These are phyloP conservation scores for Archivesica marissinica DNA, from an alignment of 1,140 invertebrate genomes.

Conservation along the genomic window DNA sequence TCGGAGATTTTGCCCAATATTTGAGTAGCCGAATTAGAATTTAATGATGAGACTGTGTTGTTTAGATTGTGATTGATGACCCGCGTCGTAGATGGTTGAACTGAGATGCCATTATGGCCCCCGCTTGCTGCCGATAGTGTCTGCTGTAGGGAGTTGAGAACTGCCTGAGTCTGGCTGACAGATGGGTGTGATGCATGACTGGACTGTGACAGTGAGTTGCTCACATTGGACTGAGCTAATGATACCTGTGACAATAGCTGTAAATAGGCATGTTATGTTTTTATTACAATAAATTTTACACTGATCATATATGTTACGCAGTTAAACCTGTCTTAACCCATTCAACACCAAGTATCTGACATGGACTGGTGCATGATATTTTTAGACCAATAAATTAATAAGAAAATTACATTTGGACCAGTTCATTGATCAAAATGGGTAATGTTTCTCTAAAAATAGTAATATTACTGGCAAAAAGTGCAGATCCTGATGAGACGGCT, in stretches of 20 bases:
- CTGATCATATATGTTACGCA: no score
- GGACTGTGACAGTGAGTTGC: conserved; percentile 30
- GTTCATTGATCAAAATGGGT: no score
- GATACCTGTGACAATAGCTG: conserved; percentile 59
- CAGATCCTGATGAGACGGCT: no score
- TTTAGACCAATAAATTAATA: no score
- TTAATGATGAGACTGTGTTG: conserved; percentile 10
- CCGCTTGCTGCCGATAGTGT: conserved; percentile 45
- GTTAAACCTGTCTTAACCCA: no score
- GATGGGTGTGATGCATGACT: conserved; percentile 37
- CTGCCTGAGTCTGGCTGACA: conserved; percentile 40
- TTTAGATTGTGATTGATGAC: conserved; percentile 49
- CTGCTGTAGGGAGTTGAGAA: conserved; percentile 55
- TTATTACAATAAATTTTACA: no score
- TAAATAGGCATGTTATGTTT: no score
- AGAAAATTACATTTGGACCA: no score
- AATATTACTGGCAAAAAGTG: no score
- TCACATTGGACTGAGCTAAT: conserved; percentile 32
- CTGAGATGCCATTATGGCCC: conserved; percentile 56
- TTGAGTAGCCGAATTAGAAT: conserved; percentile 21
- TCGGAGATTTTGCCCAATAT: conserved; percentile 54
- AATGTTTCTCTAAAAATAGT: no score
- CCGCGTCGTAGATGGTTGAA: conserved; percentile 43
- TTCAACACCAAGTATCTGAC: no score
- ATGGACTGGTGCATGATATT: no score